Evolutionary conservation across 2,797 vertebrate genomes (phyloP).

Genomic region (Rhinella marina): DNA sequence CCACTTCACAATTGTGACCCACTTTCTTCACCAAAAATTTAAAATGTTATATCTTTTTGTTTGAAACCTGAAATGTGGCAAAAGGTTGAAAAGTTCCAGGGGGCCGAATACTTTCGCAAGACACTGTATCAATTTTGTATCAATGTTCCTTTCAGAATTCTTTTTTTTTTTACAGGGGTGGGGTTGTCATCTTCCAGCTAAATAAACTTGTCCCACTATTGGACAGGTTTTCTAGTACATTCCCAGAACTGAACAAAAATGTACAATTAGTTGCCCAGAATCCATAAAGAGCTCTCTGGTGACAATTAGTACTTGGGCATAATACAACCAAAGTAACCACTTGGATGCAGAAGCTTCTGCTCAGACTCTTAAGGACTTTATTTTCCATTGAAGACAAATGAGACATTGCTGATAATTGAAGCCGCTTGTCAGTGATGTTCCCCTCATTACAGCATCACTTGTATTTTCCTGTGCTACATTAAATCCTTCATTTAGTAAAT

Average conservation of each 20-base stretch:
- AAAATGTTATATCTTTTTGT: too few species aligned
- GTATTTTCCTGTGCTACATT: neutral
- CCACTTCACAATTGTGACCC: too few species aligned
- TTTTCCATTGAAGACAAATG: conserved; percentile 30
- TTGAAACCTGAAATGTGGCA: too few species aligned
- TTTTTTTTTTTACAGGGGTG: neutral
- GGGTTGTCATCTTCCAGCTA: neutral
- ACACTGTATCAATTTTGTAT: neutral
- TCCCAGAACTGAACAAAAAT: neutral
- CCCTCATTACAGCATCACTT: conserved; percentile 8
- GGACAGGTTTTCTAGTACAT: neutral
- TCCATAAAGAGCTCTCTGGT: conserved; percentile 9
- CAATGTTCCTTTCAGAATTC: neutral
- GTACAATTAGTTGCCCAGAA: neutral
- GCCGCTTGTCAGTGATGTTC: conserved; percentile 29
- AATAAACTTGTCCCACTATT: neutral
- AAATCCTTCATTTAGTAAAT: neutral
- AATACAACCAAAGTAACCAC: conserved; percentile 30
- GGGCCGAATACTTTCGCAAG: too few species aligned
- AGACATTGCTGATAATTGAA: conserved; percentile 50
- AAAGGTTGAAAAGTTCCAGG: too few species aligned
- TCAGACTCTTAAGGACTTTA: conserved; percentile 2
- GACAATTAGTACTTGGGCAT: conserved; percentile 37
- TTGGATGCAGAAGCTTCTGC: conserved; percentile 4
- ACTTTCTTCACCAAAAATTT: too few species aligned